phyloP scores from a whole-genome alignment of 2,113 vertebrate species.

The Gavialis gangeticus region DNA sequence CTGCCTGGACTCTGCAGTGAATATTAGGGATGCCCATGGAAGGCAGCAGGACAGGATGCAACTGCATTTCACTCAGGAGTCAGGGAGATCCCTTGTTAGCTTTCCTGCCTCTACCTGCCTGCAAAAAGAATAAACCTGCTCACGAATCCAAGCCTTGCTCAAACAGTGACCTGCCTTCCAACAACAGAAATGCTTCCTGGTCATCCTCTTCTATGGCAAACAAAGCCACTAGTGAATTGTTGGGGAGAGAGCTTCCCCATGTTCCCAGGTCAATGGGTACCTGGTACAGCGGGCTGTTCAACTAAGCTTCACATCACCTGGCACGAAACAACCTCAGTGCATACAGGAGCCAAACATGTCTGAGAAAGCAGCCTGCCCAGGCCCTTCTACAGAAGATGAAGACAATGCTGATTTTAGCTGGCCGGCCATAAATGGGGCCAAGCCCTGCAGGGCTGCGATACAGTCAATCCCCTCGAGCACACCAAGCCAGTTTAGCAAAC shows the following conservation, averaged over 20 bases:
- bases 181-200: not conserved
- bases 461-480: no score
- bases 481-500: no score
- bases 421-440: not conserved
- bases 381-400: constrained; percentile 14
- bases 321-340: not conserved
- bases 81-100: not conserved
- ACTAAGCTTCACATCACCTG: rapidly evolving
- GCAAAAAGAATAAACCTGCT: no score
- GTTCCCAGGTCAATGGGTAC: not conserved
- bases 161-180: not conserved
- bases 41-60: rapidly evolving
- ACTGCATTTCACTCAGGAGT: rapidly evolving
- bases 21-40: rapidly evolving
- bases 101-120: not conserved
- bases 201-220: not conserved
- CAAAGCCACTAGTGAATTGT: not conserved
- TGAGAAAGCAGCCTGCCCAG: constrained; percentile 22
- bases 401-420: not conserved
- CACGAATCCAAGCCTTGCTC: not conserved
- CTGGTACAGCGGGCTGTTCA: not conserved
- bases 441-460: not conserved
- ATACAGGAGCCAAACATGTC: not conserved
- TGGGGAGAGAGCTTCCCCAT: rapidly evolving
- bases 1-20: not conserved